Conservation (phyloP, 1,140 invertebrate species). For the Drosophila ohnishii region DNA sequence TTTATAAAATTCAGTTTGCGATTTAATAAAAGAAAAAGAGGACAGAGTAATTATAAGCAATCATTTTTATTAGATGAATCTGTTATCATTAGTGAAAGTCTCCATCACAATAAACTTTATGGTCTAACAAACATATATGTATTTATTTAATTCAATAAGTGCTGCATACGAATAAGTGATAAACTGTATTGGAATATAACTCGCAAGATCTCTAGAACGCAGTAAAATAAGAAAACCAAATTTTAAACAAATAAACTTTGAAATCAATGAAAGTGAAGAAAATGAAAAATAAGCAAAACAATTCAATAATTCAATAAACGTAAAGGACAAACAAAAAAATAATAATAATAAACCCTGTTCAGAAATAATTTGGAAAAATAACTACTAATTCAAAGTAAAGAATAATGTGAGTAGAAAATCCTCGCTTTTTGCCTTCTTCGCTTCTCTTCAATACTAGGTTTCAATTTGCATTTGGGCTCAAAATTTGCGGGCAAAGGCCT, state of each 20-base stretch:
- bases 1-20: background rate
- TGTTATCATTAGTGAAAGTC: background rate
- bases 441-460: constrained; percentile 5
- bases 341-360: background rate
- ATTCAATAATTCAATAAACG: background rate
- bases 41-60: background rate
- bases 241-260: background rate
- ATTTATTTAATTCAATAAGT: constrained; percentile 3
- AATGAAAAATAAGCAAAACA: background rate
- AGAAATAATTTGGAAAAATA: background rate
- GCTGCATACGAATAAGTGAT: background rate
- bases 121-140: constrained; percentile 1
- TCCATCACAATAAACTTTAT: background rate
- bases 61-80: background rate
- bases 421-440: background rate
- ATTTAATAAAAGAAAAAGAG: background rate
- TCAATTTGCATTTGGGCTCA: background rate
- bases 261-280: background rate
- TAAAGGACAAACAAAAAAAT: constrained; percentile 10
- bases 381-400: background rate
- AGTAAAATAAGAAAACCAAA: background rate
- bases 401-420: background rate
- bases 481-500: constrained; percentile 42
- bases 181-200: background rate
- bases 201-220: background rate